phyloP scores from a whole-genome alignment of 2,888 invertebrate genomes.

The Chrysina gloriosa region DNA sequence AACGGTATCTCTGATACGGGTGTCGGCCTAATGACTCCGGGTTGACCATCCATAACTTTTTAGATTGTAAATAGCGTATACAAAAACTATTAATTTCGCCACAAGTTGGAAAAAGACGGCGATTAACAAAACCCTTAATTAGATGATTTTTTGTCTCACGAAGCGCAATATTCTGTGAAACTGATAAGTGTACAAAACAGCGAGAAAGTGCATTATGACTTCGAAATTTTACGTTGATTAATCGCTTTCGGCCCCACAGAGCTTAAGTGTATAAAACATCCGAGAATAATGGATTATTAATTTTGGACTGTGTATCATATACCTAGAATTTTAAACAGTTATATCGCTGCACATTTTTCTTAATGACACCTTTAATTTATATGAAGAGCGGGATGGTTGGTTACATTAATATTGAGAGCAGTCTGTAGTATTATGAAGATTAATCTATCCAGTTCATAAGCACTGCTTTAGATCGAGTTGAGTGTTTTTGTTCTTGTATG shows the following conservation, averaged over 20 bases:
- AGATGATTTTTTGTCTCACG: slow-evolving; percentile 13
- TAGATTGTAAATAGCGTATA: slow-evolving; percentile 4
- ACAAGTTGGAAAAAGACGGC: slow-evolving; percentile 19
- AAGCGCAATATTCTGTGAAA: slow-evolving; percentile 31
- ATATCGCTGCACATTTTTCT: neutral
- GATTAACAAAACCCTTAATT: slow-evolving; percentile 35
- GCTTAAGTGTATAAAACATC: slow-evolving; percentile 14
- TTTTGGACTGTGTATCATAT: neutral
- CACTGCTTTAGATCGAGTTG: too few relatives aligned
- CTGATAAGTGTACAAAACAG: slow-evolving; percentile 14
- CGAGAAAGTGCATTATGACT: slow-evolving; percentile 29
- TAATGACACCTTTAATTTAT: neutral
- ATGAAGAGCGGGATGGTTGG: too few relatives aligned
- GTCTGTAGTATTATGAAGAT: too few relatives aligned
- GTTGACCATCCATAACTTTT: slow-evolving; percentile 25
- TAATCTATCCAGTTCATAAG: too few relatives aligned
- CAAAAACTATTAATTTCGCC: slow-evolving; percentile 31
- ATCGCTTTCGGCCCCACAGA: neutral
- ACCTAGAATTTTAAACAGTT: neutral
- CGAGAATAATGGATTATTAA: slow-evolving; percentile 19
- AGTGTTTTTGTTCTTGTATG: too few relatives aligned
- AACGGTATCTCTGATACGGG: slow-evolving; percentile 6
- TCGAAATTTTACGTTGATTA: slow-evolving; percentile 28
- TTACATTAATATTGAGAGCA: too few relatives aligned
- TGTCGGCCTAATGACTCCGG: slow-evolving; percentile 15